Conservation (phyloP, 2,888 invertebrate genomes). For the Lithophane leautieri region DNA sequence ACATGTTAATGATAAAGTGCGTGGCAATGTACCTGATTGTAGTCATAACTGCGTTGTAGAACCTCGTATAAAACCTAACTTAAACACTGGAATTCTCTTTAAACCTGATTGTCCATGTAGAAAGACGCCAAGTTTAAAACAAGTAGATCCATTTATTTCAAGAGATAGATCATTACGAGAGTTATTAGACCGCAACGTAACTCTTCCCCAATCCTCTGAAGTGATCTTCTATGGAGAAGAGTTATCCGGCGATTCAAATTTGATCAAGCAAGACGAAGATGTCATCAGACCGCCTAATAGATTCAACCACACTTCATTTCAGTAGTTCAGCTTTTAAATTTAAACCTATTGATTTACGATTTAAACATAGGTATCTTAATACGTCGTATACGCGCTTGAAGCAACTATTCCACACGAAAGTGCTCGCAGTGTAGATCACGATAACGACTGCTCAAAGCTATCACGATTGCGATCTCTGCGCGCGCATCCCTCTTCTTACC, state of each 20-base stretch:
- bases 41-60: conserved; percentile 62
- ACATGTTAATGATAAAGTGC: conserved; percentile 42
- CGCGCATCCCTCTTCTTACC: conserved; percentile 80
- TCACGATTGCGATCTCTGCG: conserved; percentile 86
- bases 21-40: conserved; percentile 51
- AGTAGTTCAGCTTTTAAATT: conserved; percentile 12
- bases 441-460: conserved; percentile 86
- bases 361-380: background rate
- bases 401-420: conserved; percentile 71
- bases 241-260: conserved; percentile 36
- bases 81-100: conserved; percentile 3
- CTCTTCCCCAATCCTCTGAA: conserved; percentile 37
- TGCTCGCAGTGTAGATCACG: conserved; percentile 78
- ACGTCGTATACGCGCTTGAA: conserved; percentile 36
- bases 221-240: conserved; percentile 59
- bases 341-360: background rate
- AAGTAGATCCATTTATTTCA: conserved; percentile 31
- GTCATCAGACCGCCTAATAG: conserved; percentile 40
- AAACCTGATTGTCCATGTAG: conserved; percentile 66
- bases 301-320: conserved; percentile 30
- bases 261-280: conserved; percentile 35
- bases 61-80: conserved; percentile 17
- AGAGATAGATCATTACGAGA: conserved; percentile 50
- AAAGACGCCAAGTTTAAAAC: conserved; percentile 21
- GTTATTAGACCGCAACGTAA: conserved; percentile 22